Evolutionary conservation across 92 coral and sea anemone genomes (phyloP).

Genomic region (Palythoa caribaeorum): DNA sequence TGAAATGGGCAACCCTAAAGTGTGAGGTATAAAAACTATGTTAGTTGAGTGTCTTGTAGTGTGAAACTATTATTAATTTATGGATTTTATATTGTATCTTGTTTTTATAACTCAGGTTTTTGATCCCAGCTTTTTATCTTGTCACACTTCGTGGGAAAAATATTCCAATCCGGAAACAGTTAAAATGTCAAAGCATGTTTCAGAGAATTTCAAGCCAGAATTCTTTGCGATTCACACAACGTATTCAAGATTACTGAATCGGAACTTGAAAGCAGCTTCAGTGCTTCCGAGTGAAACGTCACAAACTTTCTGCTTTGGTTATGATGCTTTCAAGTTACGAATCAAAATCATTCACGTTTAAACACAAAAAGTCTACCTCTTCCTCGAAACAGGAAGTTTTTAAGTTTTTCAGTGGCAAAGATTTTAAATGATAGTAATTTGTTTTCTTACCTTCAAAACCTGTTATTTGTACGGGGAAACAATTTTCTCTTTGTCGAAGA

Average conservation of each 20-base stretch:
- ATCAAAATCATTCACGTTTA: not conserved
- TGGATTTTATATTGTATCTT: not conserved
- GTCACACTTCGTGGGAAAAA: not conserved
- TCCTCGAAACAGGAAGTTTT: not conserved
- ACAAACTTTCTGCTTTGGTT: not conserved
- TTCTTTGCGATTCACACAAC: not conserved
- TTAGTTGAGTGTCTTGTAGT: not conserved
- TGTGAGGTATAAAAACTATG: no score
- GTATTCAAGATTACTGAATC: slow-evolving; percentile 34
- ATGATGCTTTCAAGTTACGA: slow-evolving; percentile 29
- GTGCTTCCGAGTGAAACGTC: not conserved
- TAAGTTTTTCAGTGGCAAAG: not conserved
- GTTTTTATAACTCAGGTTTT: not conserved
- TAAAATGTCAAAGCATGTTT: not conserved
- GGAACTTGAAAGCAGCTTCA: slow-evolving; percentile 42
- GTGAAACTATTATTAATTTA: slow-evolving; percentile 35
- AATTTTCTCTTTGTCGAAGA: not conserved
- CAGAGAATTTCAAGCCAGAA: not conserved
- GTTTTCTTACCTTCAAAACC: slow-evolving; percentile 6
- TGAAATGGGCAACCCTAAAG: no score
- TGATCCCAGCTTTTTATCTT: not conserved
- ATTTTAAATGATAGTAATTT: not conserved
- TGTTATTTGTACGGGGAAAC: slow-evolving; percentile 11
- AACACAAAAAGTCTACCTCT: not conserved
- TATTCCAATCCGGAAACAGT: not conserved